phyloP scores from a whole-genome alignment of 1,140 invertebrate species.

The Lutraria rhynchaena region DNA sequence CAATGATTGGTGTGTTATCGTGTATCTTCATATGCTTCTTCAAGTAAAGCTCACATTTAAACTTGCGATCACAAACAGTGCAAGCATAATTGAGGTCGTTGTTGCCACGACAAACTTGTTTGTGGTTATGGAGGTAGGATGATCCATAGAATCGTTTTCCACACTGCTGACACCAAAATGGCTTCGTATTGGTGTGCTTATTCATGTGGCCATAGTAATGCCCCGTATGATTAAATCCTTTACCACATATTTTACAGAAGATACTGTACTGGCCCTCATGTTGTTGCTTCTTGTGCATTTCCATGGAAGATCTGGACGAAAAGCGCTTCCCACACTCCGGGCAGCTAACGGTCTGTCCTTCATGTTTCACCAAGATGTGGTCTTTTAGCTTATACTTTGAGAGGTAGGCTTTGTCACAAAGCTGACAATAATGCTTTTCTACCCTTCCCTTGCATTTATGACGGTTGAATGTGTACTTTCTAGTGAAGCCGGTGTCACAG shows the following conservation, averaged over 20 bases:
- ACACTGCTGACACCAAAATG: conserved; percentile 58
- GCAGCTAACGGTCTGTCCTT: conserved; percentile 54
- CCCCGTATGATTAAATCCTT: conserved; percentile 55
- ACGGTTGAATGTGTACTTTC: conserved; percentile 53
- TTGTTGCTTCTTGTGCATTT: conserved; percentile 59
- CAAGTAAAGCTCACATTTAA: conserved; percentile 57
- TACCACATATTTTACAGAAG: conserved; percentile 53
- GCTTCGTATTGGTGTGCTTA: conserved; percentile 57
- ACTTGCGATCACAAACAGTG: conserved; percentile 51
- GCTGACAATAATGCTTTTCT: conserved; percentile 58
- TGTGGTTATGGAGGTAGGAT: conserved; percentile 56
- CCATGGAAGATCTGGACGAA: conserved; percentile 52
- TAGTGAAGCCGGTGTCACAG: conserved; percentile 53
- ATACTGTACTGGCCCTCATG: conserved; percentile 56
- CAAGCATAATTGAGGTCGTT: conserved; percentile 55
- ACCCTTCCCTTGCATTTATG: conserved; percentile 56
- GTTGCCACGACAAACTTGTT: conserved; percentile 55
- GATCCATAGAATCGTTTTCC: conserved; percentile 57
- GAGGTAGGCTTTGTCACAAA: conserved; percentile 58
- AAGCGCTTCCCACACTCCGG: conserved; percentile 54
- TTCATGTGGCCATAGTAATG: conserved; percentile 60
- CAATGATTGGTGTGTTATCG: conserved; percentile 49
- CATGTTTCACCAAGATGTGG: conserved; percentile 53
- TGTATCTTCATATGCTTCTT: conserved; percentile 60
- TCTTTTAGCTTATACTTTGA: conserved; percentile 57